Conservation (phyloP, 2,797 vertebrate genomes). For the Balearica regulorum region DNA sequence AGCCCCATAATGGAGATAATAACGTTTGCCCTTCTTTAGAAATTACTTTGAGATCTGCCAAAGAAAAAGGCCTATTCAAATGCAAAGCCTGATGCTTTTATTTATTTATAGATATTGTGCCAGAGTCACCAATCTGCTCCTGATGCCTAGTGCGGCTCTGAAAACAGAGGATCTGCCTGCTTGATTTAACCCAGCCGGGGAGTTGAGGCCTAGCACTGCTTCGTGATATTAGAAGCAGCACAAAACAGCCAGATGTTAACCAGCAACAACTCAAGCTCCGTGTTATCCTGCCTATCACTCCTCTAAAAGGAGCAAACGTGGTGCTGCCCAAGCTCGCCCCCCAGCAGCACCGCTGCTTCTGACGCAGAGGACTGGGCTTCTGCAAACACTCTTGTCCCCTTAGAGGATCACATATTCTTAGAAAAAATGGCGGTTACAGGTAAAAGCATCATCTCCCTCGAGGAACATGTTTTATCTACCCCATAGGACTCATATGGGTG, state of each 20-base stretch:
- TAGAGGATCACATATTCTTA: background rate
- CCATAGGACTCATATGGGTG: background rate
- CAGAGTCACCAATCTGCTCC: constrained; percentile 52
- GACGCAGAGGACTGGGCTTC: background rate
- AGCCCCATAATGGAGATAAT: constrained; percentile 3
- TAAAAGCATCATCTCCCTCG: background rate
- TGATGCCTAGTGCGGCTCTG: background rate
- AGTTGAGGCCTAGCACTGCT: background rate
- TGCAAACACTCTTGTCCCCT: background rate
- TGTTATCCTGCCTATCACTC: background rate
- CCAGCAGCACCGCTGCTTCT: background rate
- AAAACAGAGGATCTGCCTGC: constrained; percentile 7
- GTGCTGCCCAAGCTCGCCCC: background rate
- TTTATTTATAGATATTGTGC: constrained; percentile 52
- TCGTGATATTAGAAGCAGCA: background rate
- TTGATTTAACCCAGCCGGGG: background rate
- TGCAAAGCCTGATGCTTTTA: constrained; percentile 51
- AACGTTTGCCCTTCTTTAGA: constrained; percentile 41
- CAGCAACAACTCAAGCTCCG: background rate
- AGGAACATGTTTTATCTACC: background rate
- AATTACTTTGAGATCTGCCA: constrained; percentile 52
- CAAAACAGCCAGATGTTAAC: background rate
- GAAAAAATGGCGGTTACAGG: background rate
- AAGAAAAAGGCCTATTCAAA: constrained; percentile 43
- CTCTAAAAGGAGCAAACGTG: background rate